phyloP scores from a whole-genome alignment of 2,113 vertebrate species.

The Sinocyclocheilus anshuiensis region DNA sequence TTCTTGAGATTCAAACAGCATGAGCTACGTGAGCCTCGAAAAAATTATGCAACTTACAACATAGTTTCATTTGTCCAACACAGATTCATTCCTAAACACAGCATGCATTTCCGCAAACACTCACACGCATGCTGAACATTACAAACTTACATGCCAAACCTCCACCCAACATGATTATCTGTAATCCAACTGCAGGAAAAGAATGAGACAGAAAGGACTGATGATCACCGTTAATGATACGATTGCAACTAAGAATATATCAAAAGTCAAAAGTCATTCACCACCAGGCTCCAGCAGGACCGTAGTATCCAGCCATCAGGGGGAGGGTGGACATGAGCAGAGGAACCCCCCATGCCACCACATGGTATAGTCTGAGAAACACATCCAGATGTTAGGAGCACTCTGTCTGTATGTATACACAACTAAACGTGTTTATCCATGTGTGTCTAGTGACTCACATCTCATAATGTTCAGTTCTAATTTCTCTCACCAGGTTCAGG shows the following conservation, averaged over 20 bases:
- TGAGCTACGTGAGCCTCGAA: not conserved
- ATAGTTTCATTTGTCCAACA: not conserved
- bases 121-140: constrained; percentile 36
- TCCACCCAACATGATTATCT: constrained; percentile 81
- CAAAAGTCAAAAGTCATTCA: constrained; percentile 58
- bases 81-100: not conserved
- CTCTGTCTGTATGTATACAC: not conserved
- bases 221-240: not conserved
- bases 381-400: constrained; percentile 54
- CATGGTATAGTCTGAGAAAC: constrained; percentile 77
- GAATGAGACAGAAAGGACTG: constrained; percentile 26
- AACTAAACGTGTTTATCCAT: not conserved
- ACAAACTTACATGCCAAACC: constrained; percentile 85
- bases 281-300: constrained; percentile 76
- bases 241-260: not conserved
- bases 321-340: constrained; percentile 74
- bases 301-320: constrained; percentile 74
- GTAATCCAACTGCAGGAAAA: constrained; percentile 79
- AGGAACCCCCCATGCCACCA: constrained; percentile 77
- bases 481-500: constrained; percentile 80
- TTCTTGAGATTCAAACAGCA: constrained; percentile 59
- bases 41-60: not conserved
- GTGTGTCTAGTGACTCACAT: constrained; percentile 68
- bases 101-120: constrained; percentile 24
- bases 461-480: constrained; percentile 75